These are phyloP conservation scores for Rattus rattus DNA, from an alignment of 2,113 vertebrate species.

Conservation along the genomic window DNA sequence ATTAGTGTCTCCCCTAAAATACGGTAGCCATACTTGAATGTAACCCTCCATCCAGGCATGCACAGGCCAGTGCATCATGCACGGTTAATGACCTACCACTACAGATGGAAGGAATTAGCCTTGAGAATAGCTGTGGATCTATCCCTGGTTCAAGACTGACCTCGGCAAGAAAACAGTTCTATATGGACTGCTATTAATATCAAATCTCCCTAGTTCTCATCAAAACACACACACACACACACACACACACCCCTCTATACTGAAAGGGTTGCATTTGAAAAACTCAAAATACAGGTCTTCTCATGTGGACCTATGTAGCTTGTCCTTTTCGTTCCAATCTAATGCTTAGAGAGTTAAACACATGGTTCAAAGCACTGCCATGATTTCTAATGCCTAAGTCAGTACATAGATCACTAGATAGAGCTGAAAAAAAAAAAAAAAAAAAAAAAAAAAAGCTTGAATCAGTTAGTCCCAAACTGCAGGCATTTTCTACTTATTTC, in stretches of 20 bases:
- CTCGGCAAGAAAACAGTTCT: slow-evolving; percentile 51
- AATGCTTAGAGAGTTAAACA: slow-evolving; percentile 43
- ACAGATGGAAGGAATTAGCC: slow-evolving; percentile 9
- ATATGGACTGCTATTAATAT: slow-evolving; percentile 18
- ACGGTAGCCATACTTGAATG: slow-evolving; percentile 4
- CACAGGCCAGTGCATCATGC: background rate
- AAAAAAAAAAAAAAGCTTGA: slow-evolving; percentile 17
- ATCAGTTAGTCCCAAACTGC: background rate
- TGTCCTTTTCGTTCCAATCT: slow-evolving; percentile 53
- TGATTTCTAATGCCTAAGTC: slow-evolving; percentile 10
- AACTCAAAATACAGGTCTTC: slow-evolving; percentile 11
- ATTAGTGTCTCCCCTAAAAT: slow-evolving; percentile 47
- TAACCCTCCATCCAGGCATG: background rate
- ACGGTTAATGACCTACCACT: background rate
- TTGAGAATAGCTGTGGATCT: background rate
- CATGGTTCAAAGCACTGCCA: background rate
- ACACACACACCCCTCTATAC: background rate
- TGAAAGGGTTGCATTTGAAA: slow-evolving; percentile 16
- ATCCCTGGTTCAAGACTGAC: background rate
- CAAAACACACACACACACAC: slow-evolving; percentile 11
- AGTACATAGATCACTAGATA: slow-evolving; percentile 29
- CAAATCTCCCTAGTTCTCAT: background rate
- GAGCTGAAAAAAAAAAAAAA: slow-evolving; percentile 11
- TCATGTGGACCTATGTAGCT: slow-evolving; percentile 25
- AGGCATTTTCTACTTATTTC: background rate